Percentiles rank a stretch among this genome's conserved stretches.
phyloP scores from a whole-genome alignment of 2,888 invertebrate species.

The Lepidocyrtoides sp. region DNA sequence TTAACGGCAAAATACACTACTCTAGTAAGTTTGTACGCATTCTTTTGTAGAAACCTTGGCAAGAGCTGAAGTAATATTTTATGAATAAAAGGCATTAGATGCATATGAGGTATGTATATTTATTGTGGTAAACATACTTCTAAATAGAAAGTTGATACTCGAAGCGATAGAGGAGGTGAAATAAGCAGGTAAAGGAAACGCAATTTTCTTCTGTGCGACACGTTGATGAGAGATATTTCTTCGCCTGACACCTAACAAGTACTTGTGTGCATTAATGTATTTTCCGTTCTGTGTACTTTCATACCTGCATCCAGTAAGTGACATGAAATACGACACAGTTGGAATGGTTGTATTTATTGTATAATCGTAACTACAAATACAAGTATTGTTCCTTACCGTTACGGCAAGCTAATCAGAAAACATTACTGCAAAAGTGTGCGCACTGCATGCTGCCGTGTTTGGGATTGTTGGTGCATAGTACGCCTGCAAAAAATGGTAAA shows the following conservation, averaged over 20 bases:
- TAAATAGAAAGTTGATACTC: not conserved
- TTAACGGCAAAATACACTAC: not conserved
- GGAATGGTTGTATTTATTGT: not conserved
- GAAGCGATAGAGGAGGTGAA: no score
- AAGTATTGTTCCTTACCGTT: not conserved
- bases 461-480: no score
- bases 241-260: not conserved
- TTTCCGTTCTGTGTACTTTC: constrained; percentile 17
- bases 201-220: not conserved
- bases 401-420: no score
- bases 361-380: not conserved
- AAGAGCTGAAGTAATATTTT: not conserved
- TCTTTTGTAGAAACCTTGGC: not conserved
- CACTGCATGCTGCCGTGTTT: no score
- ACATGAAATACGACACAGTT: constrained; percentile 24
- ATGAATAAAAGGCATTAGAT: not conserved
- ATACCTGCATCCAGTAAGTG: not conserved
- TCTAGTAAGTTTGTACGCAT: not conserved
- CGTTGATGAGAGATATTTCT: constrained; percentile 15
- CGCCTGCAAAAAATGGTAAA: no score
- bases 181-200: not conserved
- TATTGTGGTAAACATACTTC: not conserved
- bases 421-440: no score
- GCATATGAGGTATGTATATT: no score
- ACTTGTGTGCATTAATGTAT: not conserved